Base-by-base conservation (phyloP, 2,113 vertebrate species). In the Balaenoptera acutorostrata region DNA sequence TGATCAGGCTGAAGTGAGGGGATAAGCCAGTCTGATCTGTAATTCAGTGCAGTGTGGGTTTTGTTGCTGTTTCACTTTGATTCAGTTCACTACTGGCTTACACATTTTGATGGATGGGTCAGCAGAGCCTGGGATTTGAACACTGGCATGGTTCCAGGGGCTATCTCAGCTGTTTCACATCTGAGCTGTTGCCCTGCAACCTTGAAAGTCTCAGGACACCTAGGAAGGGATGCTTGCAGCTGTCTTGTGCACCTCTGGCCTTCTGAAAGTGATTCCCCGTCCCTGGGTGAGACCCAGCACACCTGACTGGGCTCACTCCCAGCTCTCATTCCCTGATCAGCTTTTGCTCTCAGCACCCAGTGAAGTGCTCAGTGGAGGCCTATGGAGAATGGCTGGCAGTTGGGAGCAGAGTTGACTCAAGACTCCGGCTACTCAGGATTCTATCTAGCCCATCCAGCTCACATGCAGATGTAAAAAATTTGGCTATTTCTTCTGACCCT, bases 351-450 rank as follows among this genome's bases (percentile, higher is more conserved):
- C 7, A 61, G 64, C 15, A 7, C 39, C 64, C 15, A 44, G 49
- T 5, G 52, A 59, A 69, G 49, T 13, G 1, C 2, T 27, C 10
- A 18, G 17, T 10, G 25, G 55, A 49, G 31, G 12, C 55, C 52
- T 0, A 0, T 2, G 68, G 66, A n/a, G 36, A 8, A 11, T 0
- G 5, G 9, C 0, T 18, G 39, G 29, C 20, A 49, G 77, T 18
- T 33, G 5, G 7, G 36, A 17, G 41, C 23, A 63, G 55, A 46
- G 5, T 7, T 8, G 69, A 9, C 3, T 7, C 11, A 33, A 31
- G 90, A 46, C 80, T 61, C 33, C 10, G 64, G 52, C 52, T 59
- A 10, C 18, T 10, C 39, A 15, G 52, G 66, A 27, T 23, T 46
- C 78, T 72, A 4, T 4, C 36, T n/a, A 13, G 15, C 21, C 13